Evolutionary conservation across 1,140 invertebrate species (phyloP).

Genomic region (Drosophila busckii): DNA sequence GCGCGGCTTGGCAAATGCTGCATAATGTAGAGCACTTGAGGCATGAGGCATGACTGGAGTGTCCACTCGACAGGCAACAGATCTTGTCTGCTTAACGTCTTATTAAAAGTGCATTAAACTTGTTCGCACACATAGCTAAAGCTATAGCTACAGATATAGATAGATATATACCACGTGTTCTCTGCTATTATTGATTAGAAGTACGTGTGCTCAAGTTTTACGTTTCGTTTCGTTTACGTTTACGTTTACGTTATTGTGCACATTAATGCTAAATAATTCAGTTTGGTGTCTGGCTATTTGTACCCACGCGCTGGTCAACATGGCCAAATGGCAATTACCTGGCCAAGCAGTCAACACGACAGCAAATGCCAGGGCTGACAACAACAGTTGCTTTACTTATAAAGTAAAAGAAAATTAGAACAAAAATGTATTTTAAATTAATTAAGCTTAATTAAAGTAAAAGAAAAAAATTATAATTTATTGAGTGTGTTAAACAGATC

Average conservation of each 20-base stretch:
- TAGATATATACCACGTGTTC: slow-evolving; percentile 19
- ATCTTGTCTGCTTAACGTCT: slow-evolving; percentile 9
- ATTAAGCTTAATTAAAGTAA: no score
- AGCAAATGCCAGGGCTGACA: no score
- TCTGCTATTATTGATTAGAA: slow-evolving; percentile 61
- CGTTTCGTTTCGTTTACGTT: slow-evolving; percentile 21
- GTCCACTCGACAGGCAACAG: not conserved
- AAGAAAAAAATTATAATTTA: no score
- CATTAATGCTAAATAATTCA: slow-evolving; percentile 27
- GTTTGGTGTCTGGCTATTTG: not conserved
- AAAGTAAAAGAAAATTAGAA: no score
- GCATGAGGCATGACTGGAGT: not conserved
- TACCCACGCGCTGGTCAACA: slow-evolving; percentile 29
- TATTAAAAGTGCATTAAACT: slow-evolving; percentile 75
- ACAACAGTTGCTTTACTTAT: no score
- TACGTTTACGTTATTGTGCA: not conserved
- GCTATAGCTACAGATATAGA: not conserved
- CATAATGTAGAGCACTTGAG: slow-evolving; percentile 5
- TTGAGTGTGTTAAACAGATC: no score
- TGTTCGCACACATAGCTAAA: slow-evolving; percentile 27
- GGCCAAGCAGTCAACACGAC: not conserved
- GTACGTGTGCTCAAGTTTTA: slow-evolving; percentile 51
- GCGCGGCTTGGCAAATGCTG: slow-evolving; percentile 16
- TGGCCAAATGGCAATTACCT: slow-evolving; percentile 38
- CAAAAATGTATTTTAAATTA: no score